These are phyloP conservation scores for Athene noctua DNA, from an alignment of 2,113 vertebrate genomes.

Conservation along the genomic window DNA sequence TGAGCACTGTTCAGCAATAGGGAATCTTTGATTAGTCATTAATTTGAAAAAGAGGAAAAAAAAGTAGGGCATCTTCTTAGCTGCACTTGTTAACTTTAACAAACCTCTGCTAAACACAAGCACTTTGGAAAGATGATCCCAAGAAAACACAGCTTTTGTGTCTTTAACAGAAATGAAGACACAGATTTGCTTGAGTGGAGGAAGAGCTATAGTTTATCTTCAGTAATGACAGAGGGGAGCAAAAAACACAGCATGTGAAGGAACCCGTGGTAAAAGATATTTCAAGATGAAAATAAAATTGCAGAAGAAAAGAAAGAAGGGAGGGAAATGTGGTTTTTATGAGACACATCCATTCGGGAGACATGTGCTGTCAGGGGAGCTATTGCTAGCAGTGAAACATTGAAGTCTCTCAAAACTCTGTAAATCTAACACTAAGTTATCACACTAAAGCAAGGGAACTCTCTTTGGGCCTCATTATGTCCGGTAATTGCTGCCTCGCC, in stretches of 20 bases:
- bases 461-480: not conserved
- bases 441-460: not conserved
- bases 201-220: not conserved
- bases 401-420: not conserved
- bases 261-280: not conserved
- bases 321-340: not conserved
- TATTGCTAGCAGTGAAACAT: not conserved
- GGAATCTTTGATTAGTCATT: not conserved
- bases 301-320: not conserved
- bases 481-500: not conserved
- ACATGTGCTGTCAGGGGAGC: not conserved
- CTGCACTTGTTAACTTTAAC: not conserved
- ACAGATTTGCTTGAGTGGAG: not conserved
- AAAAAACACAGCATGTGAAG: not conserved
- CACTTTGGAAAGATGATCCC: not conserved
- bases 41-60: not conserved
- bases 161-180: not conserved
- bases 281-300: not conserved
- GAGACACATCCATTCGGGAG: not conserved
- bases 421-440: not conserved
- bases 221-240: not conserved
- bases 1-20: not conserved
- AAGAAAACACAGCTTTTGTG: not conserved
- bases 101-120: not conserved
- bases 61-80: not conserved